phyloP scores from a whole-genome alignment of 2,888 invertebrate genomes.

The Resseliella maxima region DNA sequence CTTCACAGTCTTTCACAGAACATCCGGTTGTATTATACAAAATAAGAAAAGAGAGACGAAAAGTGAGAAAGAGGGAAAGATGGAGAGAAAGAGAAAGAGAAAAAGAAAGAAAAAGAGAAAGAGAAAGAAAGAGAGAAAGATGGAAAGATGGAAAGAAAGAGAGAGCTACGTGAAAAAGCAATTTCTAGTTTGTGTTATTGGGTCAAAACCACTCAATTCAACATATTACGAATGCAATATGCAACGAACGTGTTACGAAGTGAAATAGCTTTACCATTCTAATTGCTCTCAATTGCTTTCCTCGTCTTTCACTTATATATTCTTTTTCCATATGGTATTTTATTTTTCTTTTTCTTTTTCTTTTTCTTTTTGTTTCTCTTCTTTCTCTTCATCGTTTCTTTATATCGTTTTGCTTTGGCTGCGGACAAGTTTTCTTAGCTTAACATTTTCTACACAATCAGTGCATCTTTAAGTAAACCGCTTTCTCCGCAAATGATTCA shows the following conservation, averaged over 20 bases:
- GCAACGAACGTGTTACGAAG: slow-evolving; percentile 45
- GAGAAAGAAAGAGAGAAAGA: neutral
- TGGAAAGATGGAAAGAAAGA: neutral
- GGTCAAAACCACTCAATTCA: slow-evolving; percentile 34
- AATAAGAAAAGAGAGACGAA: neutral
- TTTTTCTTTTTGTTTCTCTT: neutral
- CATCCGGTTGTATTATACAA: neutral
- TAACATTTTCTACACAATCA: slow-evolving; percentile 15
- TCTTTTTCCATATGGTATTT: slow-evolving; percentile 2
- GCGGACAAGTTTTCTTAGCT: neutral
- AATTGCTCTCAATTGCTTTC: slow-evolving; percentile 49
- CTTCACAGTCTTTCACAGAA: neutral
- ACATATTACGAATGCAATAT: slow-evolving; percentile 26
- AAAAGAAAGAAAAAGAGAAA: neutral
- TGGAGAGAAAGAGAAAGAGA: neutral
- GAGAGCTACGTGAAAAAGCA: slow-evolving; percentile 27
- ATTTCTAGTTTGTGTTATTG: slow-evolving; percentile 48
- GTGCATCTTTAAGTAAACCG: slow-evolving; percentile 41
- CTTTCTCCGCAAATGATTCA: slow-evolving; percentile 46
- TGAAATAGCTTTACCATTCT: slow-evolving; percentile 49
- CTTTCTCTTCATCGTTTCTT: neutral
- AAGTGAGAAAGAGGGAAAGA: neutral
- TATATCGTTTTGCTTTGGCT: neutral
- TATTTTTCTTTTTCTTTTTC: neutral
- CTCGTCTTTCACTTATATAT: slow-evolving; percentile 24